Percentiles rank a stretch among this genome's conserved stretches.
Evolutionary conservation across 2,113 vertebrate genomes (phyloP).

Genomic region (Prochilodus magdalenae): DNA sequence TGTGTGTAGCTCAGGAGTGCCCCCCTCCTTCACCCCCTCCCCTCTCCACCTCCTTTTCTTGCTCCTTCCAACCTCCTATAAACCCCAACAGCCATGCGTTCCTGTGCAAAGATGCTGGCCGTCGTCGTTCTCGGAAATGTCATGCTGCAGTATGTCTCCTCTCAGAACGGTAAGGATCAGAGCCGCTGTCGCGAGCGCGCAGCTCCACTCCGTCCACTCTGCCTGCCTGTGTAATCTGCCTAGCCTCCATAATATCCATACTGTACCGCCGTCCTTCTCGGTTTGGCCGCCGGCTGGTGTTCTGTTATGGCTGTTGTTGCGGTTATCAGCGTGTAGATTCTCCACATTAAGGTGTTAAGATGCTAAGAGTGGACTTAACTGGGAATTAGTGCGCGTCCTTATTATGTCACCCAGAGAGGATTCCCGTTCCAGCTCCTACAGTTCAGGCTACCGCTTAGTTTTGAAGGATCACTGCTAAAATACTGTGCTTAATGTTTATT

Average conservation of each 20-base stretch:
- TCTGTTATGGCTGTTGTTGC: neutral
- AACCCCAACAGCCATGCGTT: slow-evolving; percentile 66
- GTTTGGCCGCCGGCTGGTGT: neutral
- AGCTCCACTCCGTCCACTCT: neutral
- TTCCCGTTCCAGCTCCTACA: neutral
- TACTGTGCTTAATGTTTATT: neutral
- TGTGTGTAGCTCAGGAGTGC: neutral
- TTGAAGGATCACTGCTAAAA: neutral
- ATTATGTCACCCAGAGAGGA: slow-evolving; percentile 18
- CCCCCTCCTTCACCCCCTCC: neutral
- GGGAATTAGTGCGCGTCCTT: slow-evolving; percentile 12
- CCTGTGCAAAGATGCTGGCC: slow-evolving; percentile 69
- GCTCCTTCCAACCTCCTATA: slow-evolving; percentile 53
- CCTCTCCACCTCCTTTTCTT: slow-evolving; percentile 64
- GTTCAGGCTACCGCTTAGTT: neutral
- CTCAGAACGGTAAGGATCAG: slow-evolving; percentile 79
- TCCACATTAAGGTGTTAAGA: neutral
- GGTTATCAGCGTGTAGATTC: neutral
- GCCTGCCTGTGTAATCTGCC: neutral
- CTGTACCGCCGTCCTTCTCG: neutral
- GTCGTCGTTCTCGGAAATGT: slow-evolving; percentile 70
- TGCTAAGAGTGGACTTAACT: neutral
- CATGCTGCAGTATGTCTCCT: slow-evolving; percentile 69
- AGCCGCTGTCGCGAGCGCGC: slow-evolving; percentile 12
- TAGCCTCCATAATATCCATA: neutral